These are phyloP conservation scores for Plodia interpunctella DNA, from an alignment of 1,140 invertebrate genomes.

Conservation along the genomic window DNA sequence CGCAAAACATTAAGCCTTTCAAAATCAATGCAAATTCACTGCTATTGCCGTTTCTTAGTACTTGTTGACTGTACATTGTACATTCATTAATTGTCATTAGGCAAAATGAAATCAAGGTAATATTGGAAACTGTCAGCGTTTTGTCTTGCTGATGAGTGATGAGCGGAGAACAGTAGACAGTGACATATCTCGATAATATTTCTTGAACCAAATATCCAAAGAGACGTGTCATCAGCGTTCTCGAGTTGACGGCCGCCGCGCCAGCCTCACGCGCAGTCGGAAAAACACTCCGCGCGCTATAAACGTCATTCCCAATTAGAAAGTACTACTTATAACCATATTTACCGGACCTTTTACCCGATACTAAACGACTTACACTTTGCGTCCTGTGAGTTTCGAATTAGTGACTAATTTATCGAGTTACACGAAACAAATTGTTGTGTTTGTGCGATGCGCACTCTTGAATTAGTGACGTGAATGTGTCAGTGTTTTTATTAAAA, in stretches of 20 bases:
- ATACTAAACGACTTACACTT: neutral
- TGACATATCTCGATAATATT: conserved; percentile 48
- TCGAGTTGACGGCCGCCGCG: conserved; percentile 23
- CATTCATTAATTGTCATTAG: too few relatives aligned
- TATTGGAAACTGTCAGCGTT: conserved; percentile 14
- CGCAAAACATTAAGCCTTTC: too few relatives aligned
- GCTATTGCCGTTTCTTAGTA: too few relatives aligned
- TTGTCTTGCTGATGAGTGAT: conserved; percentile 27
- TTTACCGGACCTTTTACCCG: neutral
- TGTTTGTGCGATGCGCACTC: neutral
- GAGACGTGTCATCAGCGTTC: conserved; percentile 41
- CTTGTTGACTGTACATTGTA: too few relatives aligned
- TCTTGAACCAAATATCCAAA: conserved; percentile 38
- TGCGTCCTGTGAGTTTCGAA: neutral
- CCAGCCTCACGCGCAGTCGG: conserved; percentile 54
- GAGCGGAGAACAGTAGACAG: conserved; percentile 30
- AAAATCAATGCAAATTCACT: too few relatives aligned
- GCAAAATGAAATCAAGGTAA: neutral
- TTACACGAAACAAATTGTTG: neutral
- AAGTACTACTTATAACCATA: neutral
- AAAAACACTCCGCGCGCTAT: conserved; percentile 51
- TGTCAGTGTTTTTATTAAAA: neutral
- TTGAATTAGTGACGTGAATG: neutral
- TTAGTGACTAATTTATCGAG: neutral
- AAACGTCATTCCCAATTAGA: conserved; percentile 42